Base-by-base conservation (phyloP, 2,113 vertebrate species). In the Microtus ochrogaster region DNA sequence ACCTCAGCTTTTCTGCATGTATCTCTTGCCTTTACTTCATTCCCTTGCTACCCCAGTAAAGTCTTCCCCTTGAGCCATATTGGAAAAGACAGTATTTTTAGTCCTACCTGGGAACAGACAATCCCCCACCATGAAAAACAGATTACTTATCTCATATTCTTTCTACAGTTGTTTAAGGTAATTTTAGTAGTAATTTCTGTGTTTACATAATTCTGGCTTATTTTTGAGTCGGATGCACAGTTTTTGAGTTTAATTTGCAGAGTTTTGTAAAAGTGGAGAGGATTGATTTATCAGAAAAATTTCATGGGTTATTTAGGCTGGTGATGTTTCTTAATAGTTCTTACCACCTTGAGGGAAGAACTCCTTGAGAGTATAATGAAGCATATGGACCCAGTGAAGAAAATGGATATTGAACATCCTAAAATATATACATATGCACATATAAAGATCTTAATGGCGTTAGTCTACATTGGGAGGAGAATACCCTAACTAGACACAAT, bases 141-240 rank as follows among this genome's bases (percentile, higher is more conserved):
- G 68, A 78, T 94, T 86, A 92, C 86, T 96, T 96, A 87, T 90
- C 73, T 96, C 86, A 58, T 79, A 58, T 93, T 86, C 83, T 95
- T 92, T 93, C 76, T 93, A 89, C 68, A 88, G 41, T 88, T 52
- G 84, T 47, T 36, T 91, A 92, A 94, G 22, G 47, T 72, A 44
- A 89, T 93, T 95, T 91, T 76, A 83, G 3, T 90, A 28, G 61
- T 77, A 78, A n/a, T 79, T 68, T 96, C 49, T 93, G 41, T 66
- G 94, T 97, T 96, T 70, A 84, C 49, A 66, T 72, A 47, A 58
- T 96, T 39, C 68, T 94, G 58, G 68, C 58, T 95, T 97, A 52
- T 87, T 96, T 91, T 78, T 91, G 65, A 66, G 44, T 79, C 89
- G 72, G 36, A 96, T 58, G 0, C 76, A 89, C 58, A 85, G 94